Evolutionary conservation across 1,140 invertebrate genomes (phyloP).

Genomic region (Pachypeltis micranthus): DNA sequence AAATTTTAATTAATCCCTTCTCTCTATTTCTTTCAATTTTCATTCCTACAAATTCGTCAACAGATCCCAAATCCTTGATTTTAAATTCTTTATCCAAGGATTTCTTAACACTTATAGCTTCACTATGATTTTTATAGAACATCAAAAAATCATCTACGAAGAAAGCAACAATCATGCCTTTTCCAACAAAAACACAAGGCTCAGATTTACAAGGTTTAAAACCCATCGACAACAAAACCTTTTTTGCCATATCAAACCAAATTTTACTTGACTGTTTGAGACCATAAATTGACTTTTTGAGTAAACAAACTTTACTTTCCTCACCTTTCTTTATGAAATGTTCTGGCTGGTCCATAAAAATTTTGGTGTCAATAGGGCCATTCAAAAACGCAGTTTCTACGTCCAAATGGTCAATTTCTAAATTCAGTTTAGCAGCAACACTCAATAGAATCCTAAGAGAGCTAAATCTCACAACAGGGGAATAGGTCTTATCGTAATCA

Average conservation of each 20-base stretch:
- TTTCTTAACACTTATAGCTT: too few species aligned
- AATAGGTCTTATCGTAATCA: slow-evolving; percentile 34
- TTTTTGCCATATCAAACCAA: not conserved
- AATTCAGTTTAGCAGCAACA: slow-evolving; percentile 29
- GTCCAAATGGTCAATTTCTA: slow-evolving; percentile 32
- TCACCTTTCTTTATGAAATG: slow-evolving; percentile 26
- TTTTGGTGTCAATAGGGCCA: too few species aligned
- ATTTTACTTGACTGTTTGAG: not conserved
- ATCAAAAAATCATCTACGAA: not conserved
- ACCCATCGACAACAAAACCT: not conserved
- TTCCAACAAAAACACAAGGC: not conserved
- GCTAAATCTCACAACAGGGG: slow-evolving; percentile 30
- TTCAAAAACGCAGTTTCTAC: slow-evolving; percentile 34
- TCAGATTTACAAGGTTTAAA: not conserved
- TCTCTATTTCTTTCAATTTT: too few species aligned
- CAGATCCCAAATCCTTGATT: too few species aligned
- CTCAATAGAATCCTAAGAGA: slow-evolving; percentile 33
- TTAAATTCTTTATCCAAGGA: too few species aligned
- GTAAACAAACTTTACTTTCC: not conserved
- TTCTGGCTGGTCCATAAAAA: slow-evolving; percentile 34
- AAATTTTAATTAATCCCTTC: too few species aligned
- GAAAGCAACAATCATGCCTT: not conserved
- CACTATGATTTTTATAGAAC: too few species aligned
- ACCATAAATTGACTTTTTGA: not conserved
- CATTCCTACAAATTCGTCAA: too few species aligned